Evolutionary conservation across 2,888 invertebrate genomes (phyloP), one percentile per base, ranked within the genome.

Genomic region (Drosophila mulleri): DNA sequence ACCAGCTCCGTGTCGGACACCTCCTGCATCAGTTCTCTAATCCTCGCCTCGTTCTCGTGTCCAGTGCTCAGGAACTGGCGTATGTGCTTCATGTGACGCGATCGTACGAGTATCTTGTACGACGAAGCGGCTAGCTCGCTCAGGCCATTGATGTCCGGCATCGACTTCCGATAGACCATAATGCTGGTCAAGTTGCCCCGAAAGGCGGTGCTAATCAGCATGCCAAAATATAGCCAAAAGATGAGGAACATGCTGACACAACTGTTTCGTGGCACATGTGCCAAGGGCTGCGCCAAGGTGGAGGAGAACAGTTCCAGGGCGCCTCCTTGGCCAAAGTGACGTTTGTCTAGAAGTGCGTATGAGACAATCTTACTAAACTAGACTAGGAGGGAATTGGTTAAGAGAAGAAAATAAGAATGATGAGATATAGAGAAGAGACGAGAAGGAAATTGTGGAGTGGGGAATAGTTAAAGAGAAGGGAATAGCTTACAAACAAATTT

Each of bases 1-100:
- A 89, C 91, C 2, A 94, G 92, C 74, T 92, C 92, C 20, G 86
- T 77, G 59, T 94, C 94, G 8, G 91, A 91, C 11, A 94, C 83
- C 26, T 92, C 80, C 66, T 91, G 88, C 20, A 94, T 91, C 2
- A 93, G 92, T 39, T 92, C 76, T 23, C 91, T 82, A 1, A 94
- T 79, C 35, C 78, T 69, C 0, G 72, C 75, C 50, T 89, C 82
- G 14, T 82, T 64, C 2, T 68, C 64, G 9, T 82, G 68, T 37
- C 88, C 66, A 90, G 83, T 74, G 92, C 94, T 78, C 70, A 94
- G n/a, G 85, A 93, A 90, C 90, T 93, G 64, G 89, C 91, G 62
- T 50, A 92, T 50, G 89, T 88, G 86, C 92, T 93, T 76, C 91
- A 92, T 53, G 91, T 94, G 91, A 90, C 94, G 71, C 90, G 89